These are phyloP conservation scores for Heliconius hermathena DNA, from an alignment of 1,140 invertebrate species.

Conservation along the genomic window DNA sequence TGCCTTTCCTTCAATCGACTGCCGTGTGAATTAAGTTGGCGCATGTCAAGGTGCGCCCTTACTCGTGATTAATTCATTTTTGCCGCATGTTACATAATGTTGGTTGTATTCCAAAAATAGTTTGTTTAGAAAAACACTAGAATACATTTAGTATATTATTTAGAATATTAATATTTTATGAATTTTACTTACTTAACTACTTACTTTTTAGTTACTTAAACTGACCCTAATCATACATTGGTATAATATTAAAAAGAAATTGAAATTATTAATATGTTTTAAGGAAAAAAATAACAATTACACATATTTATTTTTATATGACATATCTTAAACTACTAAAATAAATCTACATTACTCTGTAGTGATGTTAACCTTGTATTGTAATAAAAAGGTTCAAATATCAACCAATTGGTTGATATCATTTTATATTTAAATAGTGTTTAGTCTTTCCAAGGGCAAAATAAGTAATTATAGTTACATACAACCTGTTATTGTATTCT, in stretches of 20 bases:
- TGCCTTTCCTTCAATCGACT: constrained; percentile 6
- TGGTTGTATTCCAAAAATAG: neutral
- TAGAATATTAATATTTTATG: no score
- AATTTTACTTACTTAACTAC: no score
- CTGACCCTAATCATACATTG: no score
- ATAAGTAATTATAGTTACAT: neutral
- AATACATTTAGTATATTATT: neutral
- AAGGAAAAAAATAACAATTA: neutral
- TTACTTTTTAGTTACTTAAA: no score
- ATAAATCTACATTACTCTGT: neutral
- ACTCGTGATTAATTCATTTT: constrained; percentile 20
- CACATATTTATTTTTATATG: neutral
- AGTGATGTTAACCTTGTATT: neutral
- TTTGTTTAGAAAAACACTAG: neutral
- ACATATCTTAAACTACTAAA: neutral
- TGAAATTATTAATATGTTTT: no score
- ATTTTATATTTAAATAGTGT: neutral
- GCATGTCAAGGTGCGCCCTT: constrained; percentile 23
- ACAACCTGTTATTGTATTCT: neutral
- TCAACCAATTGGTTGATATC: neutral
- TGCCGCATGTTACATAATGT: neutral
- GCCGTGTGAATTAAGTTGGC: constrained; percentile 13
- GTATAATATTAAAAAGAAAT: no score
- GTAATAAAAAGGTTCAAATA: neutral
- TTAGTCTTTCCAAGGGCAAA: neutral